Base-by-base conservation (phyloP, 1,140 invertebrate species). In the Apis dorsata region DNA sequence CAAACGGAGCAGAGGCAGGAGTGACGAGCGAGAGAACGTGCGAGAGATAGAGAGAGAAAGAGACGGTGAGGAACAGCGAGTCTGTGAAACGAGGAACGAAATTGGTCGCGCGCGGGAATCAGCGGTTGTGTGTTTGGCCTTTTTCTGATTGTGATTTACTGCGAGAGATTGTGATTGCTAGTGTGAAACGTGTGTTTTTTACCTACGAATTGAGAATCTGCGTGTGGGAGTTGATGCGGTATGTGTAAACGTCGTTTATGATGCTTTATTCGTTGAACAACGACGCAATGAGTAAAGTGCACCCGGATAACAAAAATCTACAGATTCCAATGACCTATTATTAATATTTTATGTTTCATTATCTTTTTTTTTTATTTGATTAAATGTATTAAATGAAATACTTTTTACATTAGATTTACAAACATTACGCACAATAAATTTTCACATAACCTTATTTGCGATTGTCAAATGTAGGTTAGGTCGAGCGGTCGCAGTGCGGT, bases 41-140 rank as follows among this genome's bases (percentile, higher is more conserved):
- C 75, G 74, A 70, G 44, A 81, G 83, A 83, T 60, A 73, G 83
- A 82, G 71, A 71, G 81, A 81, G 77, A 84, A 60, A 74, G 69
- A 82, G 68, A 79, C 76, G 63, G 73, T 71, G 79, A 77, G 76
- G 76, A 68, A 51, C 76, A 65, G 66, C 49, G 76, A 90, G 83
- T 88, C 83, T 86, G 89, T 91, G 88, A 89, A 89, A 91, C 90
- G 87, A 87, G 87, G 90, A 92, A 91, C 90, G 90, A 90, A 91
- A 90, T 89, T 90, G 90, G 87, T 88, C 85, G 89, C 90, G 91
- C 92, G 91, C 92, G 91, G 92, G 91, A 92, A 92, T 86, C 86
- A 84, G 86, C 88, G 79, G 83, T 89, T 86, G 90, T 88, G 89
- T 90, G 83, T 88, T 88, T 88, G 84, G 84, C 79, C 85, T 81